phyloP scores from a whole-genome alignment of 2,888 invertebrate genomes.

The Nematopogon swammerdamellus region DNA sequence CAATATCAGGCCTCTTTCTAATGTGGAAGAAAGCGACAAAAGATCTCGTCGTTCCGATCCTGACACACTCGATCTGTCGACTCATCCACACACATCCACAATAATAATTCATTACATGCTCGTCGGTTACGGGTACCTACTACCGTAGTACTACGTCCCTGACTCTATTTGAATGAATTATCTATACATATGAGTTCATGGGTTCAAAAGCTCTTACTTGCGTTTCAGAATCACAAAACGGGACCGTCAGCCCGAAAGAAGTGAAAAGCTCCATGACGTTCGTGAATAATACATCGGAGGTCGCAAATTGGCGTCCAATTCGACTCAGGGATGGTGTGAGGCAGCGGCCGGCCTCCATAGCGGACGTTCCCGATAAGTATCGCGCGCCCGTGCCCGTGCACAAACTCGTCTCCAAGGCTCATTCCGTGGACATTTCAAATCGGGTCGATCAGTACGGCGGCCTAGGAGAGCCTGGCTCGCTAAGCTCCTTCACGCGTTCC shows the following conservation, averaged over 20 bases:
- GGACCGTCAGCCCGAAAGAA: neutral
- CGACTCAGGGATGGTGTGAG: neutral
- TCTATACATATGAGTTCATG: no score
- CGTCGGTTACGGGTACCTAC: no score
- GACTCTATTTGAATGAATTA: no score
- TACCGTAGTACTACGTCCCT: no score
- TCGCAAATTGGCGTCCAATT: neutral
- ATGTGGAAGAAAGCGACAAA: no score
- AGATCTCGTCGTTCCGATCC: no score
- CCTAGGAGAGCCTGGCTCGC: neutral
- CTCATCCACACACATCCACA: no score
- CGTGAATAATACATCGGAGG: neutral
- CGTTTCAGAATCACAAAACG: constrained; percentile 2
- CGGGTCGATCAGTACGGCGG: constrained; percentile 2
- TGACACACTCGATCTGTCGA: no score
- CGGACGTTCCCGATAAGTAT: neutral
- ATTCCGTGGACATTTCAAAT: constrained; percentile 22
- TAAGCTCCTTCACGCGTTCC: neutral
- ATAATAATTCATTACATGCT: neutral
- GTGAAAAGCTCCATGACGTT: neutral
- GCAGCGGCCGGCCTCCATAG: constrained; percentile 1
- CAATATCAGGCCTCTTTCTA: no score
- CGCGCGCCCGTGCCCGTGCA: neutral
- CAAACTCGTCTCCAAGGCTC: constrained; percentile 18
- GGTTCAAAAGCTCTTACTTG: no score